A percentile compares a stretch with the other conserved stretches of the same genome.
Evolutionary conservation across 2,797 vertebrate species (phyloP).

Genomic region (Sebastolobus altivelis): DNA sequence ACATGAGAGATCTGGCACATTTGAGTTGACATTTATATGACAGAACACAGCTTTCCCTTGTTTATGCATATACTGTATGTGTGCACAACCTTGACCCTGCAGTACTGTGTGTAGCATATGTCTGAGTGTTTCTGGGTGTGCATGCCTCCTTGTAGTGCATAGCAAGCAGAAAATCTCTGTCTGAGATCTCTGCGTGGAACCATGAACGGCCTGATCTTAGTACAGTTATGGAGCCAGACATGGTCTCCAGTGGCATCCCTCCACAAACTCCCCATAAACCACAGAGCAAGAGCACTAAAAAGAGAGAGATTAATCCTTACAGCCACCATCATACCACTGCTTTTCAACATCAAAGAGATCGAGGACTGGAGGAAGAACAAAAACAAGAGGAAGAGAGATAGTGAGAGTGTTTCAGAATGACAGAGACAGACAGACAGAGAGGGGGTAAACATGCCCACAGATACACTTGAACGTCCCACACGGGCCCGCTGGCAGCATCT

Average conservation of each 20-base stretch:
- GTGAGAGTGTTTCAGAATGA: conserved; percentile 10
- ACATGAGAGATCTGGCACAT: conserved; percentile 7
- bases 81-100: background rate
- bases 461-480: conserved; percentile 60
- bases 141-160: background rate
- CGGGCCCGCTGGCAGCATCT: conserved; percentile 42
- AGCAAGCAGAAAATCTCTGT: conserved; percentile 42
- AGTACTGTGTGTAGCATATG: background rate
- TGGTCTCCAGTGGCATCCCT: conserved; percentile 41
- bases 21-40: conserved; percentile 14
- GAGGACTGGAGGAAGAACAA: background rate
- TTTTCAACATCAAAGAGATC: conserved; percentile 24
- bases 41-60: conserved; percentile 16
- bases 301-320: conserved; percentile 23
- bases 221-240: conserved; percentile 36
- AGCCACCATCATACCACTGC: background rate
- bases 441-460: conserved; percentile 31
- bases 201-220: conserved; percentile 43
- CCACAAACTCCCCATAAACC: conserved; percentile 15
- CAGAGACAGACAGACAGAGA: background rate
- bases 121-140: conserved; percentile 14
- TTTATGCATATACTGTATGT: background rate
- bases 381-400: conserved; percentile 11
- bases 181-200: conserved; percentile 40
- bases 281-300: conserved; percentile 10